These are phyloP conservation scores for Cheilinus undulatus DNA, from an alignment of 2,113 vertebrate species.

Conservation along the genomic window DNA sequence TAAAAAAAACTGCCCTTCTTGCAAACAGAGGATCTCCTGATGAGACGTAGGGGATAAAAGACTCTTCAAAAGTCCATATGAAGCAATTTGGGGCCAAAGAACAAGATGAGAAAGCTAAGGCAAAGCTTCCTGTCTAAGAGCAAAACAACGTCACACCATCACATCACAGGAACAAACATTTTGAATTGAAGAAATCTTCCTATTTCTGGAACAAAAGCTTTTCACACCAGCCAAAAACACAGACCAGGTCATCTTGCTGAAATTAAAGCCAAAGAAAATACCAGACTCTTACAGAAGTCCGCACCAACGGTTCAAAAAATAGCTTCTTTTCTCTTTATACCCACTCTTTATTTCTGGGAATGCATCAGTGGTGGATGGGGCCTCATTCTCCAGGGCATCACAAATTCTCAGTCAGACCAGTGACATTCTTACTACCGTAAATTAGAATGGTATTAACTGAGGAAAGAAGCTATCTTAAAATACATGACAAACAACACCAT, in stretches of 20 bases:
- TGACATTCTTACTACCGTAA: too few relatives aligned
- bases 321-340: neutral
- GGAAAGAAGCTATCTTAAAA: too few relatives aligned
- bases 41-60: neutral
- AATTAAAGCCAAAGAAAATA: neutral
- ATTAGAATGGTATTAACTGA: too few relatives aligned
- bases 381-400: too few relatives aligned
- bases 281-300: neutral
- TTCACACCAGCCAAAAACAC: neutral
- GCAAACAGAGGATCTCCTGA: neutral
- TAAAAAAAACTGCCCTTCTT: slow-evolving; percentile 4
- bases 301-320: neutral
- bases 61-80: neutral
- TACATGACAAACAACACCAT: too few relatives aligned
- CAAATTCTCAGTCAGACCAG: too few relatives aligned
- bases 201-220: neutral
- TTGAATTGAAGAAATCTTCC: neutral
- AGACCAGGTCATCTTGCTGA: neutral
- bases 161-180: neutral
- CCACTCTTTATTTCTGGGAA: neutral
- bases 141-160: neutral
- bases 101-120: neutral
- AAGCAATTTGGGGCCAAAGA: neutral
- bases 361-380: too few relatives aligned
- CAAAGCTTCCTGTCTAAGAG: neutral